Evolutionary conservation across 1,140 invertebrate species (phyloP).

Genomic region (Carcinoscorpius rotundicauda): DNA sequence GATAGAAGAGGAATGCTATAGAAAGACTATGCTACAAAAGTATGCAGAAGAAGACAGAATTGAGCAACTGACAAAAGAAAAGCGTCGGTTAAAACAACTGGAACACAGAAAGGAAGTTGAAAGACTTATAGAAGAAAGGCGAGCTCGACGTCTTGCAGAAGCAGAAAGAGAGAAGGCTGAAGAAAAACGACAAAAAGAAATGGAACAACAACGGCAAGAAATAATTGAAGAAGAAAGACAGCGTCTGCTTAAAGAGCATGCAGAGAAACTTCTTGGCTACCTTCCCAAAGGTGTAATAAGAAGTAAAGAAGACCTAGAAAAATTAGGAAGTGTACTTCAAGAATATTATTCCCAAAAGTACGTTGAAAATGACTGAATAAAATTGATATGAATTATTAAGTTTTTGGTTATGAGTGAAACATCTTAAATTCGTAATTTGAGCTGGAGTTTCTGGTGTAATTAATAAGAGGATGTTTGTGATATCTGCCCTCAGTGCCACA

Average conservation of each 20-base stretch:
- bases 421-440: no score
- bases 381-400: no score
- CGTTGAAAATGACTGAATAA: no score
- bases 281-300: conserved; percentile 6
- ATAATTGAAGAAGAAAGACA: conserved; percentile 2
- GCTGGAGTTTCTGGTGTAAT: no score
- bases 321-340: neutral
- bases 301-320: neutral
- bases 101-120: conserved; percentile 2
- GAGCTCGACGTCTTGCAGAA: neutral
- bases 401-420: no score
- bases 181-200: neutral
- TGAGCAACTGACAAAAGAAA: neutral
- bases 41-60: neutral
- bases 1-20: neutral
- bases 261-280: conserved; percentile 1
- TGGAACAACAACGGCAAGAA: neutral
- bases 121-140: neutral
- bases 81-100: conserved; percentile 1
- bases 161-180: neutral
- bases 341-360: no score
- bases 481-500: no score
- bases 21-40: neutral
- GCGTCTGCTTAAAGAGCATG: neutral
- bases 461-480: no score